phyloP scores from a whole-genome alignment of 2,797 vertebrate species.

The Chromis chromis region DNA sequence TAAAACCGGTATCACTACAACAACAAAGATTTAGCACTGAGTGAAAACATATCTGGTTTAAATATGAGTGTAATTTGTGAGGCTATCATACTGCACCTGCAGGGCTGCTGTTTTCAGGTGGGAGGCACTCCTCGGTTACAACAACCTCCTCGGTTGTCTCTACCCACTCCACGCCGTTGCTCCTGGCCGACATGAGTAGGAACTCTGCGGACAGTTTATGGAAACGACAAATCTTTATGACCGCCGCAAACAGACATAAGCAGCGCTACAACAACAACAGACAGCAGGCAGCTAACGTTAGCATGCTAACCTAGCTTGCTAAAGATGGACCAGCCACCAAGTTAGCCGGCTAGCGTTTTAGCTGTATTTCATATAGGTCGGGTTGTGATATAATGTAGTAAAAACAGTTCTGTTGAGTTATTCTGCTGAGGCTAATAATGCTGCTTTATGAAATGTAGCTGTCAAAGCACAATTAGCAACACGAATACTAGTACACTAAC shows the following conservation, averaged over 20 bases:
- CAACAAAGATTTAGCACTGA: neutral
- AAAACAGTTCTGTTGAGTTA: neutral
- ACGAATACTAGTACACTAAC: neutral
- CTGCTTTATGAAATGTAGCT: neutral
- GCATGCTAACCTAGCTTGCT: neutral
- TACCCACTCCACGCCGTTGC: slow-evolving; percentile 69
- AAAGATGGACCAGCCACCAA: neutral
- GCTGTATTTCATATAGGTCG: neutral
- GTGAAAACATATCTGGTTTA: neutral
- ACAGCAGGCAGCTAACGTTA: slow-evolving; percentile 20
- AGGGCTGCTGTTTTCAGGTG: slow-evolving; percentile 22
- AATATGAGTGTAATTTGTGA: accelerated
- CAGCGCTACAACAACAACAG: neutral
- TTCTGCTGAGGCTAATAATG: neutral
- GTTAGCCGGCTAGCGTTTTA: neutral
- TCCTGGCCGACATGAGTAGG: slow-evolving; percentile 67
- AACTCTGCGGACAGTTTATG: neutral
- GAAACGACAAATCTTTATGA: neutral
- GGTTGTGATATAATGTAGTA: neutral
- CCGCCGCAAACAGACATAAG: neutral
- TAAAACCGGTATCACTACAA: slow-evolving; percentile 45
- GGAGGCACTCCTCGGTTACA: slow-evolving; percentile 59
- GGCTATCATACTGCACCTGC: slow-evolving; percentile 51
- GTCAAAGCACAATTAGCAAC: neutral
- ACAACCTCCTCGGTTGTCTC: slow-evolving; percentile 76